Evolutionary conservation across 1,140 invertebrate genomes (phyloP).

Genomic region (Rhagoletis zephyria): DNA sequence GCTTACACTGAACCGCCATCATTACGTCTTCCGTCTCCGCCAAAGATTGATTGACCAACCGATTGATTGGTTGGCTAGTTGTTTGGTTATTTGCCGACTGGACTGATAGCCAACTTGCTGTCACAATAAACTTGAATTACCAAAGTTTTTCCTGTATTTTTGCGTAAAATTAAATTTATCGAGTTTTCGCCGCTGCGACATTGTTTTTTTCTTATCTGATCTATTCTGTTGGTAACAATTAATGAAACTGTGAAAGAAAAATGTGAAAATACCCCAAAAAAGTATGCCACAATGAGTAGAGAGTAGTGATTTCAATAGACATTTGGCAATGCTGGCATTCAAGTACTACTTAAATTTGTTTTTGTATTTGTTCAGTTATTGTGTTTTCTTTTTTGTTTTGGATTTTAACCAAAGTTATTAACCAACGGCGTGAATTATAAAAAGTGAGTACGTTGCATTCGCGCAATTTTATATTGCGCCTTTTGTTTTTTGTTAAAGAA

Average conservation of each 20-base stretch:
- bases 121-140: neutral
- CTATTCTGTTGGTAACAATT: neutral
- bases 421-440: neutral
- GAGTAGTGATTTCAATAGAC: neutral
- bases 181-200: neutral
- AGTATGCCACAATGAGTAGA: too few relatives aligned
- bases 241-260: neutral
- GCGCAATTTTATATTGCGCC: neutral
- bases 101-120: neutral
- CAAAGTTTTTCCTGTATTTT: constrained; percentile 7
- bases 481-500: neutral
- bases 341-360: constrained; percentile 17
- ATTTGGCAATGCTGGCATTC: neutral
- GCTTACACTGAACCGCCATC: neutral
- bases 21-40: neutral
- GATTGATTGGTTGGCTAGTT: neutral
- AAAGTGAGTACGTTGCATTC: constrained; percentile 1
- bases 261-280: too few relatives aligned
- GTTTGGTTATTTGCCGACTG: neutral
- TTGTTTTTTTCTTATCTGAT: neutral
- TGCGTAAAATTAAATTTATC: neutral
- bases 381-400: neutral
- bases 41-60: neutral
- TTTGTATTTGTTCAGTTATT: neutral
- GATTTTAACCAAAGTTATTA: neutral